phyloP scores from a whole-genome alignment of 2,797 vertebrate species.

The Psittacula echo region DNA sequence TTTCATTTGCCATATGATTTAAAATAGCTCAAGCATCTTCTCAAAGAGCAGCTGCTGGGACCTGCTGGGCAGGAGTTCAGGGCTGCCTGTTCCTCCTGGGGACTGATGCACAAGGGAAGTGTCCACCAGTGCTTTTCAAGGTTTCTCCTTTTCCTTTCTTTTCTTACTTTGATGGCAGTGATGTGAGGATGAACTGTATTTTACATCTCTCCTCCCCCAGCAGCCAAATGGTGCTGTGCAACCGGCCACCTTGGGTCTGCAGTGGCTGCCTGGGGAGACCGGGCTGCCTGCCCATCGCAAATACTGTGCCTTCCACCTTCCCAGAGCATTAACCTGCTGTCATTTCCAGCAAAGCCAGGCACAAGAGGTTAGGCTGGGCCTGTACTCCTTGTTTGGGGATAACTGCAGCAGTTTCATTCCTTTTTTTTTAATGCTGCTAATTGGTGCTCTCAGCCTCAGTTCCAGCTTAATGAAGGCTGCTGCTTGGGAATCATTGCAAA shows the following conservation, averaged over 20 bases:
- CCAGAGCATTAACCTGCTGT: neutral
- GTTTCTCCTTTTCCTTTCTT: neutral
- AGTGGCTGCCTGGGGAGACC: accelerated
- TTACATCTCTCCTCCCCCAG: neutral
- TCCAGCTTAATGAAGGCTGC: constrained; percentile 27
- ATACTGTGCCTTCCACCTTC: neutral
- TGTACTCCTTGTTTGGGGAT: neutral
- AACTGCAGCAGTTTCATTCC: neutral
- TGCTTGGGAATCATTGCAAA: neutral
- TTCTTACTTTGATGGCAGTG: neutral
- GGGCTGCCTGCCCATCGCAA: neutral
- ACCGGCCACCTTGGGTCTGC: accelerated
- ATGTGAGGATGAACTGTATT: neutral
- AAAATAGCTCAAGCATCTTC: neutral
- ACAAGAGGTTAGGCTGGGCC: neutral
- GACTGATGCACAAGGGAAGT: neutral
- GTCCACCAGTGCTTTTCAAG: neutral
- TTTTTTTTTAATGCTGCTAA: neutral
- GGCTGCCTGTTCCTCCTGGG: neutral
- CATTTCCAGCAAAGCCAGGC: neutral
- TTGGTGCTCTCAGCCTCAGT: constrained; percentile 23
- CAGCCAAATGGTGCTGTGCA: neutral
- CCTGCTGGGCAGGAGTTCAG: neutral
- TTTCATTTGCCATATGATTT: neutral
- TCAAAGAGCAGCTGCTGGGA: neutral